Percentiles rank a stretch among this genome's conserved stretches.
These are phyloP conservation scores for Labia minor DNA, from an alignment of 2,888 invertebrate species.

Conservation along the genomic window DNA sequence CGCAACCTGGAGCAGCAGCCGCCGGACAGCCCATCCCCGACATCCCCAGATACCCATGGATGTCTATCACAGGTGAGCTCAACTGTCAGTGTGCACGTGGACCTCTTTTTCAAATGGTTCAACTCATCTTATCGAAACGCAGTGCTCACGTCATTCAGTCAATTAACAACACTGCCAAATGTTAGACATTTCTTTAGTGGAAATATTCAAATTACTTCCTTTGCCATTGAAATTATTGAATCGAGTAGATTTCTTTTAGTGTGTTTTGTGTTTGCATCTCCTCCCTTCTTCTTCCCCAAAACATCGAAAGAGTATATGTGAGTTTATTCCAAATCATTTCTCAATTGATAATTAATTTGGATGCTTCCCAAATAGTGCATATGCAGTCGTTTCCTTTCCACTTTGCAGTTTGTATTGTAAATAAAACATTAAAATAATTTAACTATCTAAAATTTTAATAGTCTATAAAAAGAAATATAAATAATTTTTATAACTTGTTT, in stretches of 20 bases:
- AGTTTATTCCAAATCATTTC: no score
- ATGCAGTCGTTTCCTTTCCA: neutral
- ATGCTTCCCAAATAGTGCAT: no score
- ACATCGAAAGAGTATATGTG: no score
- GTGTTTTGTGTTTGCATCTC: no score
- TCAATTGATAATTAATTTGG: no score
- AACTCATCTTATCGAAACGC: neutral
- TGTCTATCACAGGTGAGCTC: slow-evolving; percentile 87
- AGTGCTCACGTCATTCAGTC: slow-evolving; percentile 17
- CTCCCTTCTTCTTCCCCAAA: no score
- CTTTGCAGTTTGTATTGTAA: slow-evolving; percentile 13
- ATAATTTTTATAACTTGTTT: slow-evolving; percentile 9
- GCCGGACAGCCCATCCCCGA: slow-evolving; percentile 82
- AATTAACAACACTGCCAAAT: no score
- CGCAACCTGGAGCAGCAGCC: slow-evolving; percentile 54
- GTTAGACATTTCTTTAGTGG: no score
- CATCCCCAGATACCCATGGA: slow-evolving; percentile 90
- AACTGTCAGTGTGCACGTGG: neutral
- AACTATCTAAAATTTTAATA: neutral
- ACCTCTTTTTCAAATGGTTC: neutral
- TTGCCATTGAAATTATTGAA: no score
- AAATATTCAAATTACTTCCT: no score
- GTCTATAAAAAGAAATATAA: slow-evolving; percentile 5
- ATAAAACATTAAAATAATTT: slow-evolving; percentile 14
- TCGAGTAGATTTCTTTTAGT: no score